phyloP scores from a whole-genome alignment of 2,888 invertebrate genomes.

The Heteromyza rotundicornis region DNA sequence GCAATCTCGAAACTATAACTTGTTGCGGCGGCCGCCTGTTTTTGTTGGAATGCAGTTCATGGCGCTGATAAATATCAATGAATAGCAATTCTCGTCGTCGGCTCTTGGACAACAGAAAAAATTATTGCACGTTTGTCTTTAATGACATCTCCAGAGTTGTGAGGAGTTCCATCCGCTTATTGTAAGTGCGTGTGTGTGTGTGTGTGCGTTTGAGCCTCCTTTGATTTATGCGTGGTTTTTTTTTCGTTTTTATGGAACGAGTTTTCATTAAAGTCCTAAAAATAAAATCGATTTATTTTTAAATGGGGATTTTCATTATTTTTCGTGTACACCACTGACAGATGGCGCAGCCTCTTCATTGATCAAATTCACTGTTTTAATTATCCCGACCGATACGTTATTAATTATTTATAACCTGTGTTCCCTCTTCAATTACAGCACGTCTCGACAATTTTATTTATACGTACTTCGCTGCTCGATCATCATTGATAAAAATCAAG shows the following conservation, averaged over 20 bases:
- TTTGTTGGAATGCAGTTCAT: conserved; percentile 18
- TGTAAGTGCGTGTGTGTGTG: too few relatives aligned
- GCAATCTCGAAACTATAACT: background rate
- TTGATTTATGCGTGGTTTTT: conserved; percentile 22
- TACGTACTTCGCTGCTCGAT: background rate
- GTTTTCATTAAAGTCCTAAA: too few relatives aligned
- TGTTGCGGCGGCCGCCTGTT: background rate
- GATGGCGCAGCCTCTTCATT: background rate
- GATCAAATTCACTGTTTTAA: conserved; percentile 17
- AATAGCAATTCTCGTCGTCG: background rate
- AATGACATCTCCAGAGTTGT: conserved; percentile 20
- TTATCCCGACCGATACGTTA: conserved; percentile 11
- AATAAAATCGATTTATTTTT: conserved; percentile 1
- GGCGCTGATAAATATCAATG: conserved; percentile 25
- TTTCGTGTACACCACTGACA: too few relatives aligned
- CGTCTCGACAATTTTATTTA: background rate
- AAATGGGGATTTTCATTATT: too few relatives aligned
- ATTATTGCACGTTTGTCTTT: conserved; percentile 11
- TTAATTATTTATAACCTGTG: conserved; percentile 27
- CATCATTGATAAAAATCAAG: too few relatives aligned
- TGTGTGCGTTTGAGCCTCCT: background rate
- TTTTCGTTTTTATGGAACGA: too few relatives aligned
- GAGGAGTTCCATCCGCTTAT: too few relatives aligned
- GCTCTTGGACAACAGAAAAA: too few relatives aligned
- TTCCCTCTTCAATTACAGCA: conserved; percentile 18